These are phyloP conservation scores for Rugalucina vietnamica DNA, from an alignment of 2,888 invertebrate species.

Conservation along the genomic window DNA sequence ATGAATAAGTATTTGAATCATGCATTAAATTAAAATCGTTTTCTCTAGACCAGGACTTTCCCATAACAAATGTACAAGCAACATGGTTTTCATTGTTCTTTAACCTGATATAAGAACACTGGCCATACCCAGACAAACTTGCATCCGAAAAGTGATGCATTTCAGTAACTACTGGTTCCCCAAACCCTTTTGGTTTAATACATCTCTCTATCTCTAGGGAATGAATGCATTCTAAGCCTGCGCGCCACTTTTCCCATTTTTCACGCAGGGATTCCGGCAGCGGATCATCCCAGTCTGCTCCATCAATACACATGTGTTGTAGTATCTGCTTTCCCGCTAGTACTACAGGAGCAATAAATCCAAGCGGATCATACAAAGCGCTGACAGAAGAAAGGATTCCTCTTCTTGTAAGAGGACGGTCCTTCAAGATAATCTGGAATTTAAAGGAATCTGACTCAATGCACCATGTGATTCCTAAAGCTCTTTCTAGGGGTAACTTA, in stretches of 20 bases:
- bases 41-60: conserved; percentile 55
- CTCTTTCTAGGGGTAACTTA: not conserved
- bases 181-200: conserved; percentile 53
- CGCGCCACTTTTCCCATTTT: conserved; percentile 49
- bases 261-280: conserved; percentile 34
- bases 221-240: not conserved
- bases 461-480: not conserved
- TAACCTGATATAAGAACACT: conserved; percentile 57
- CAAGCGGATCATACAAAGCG: conserved; percentile 58
- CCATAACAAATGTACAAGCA: conserved; percentile 55
- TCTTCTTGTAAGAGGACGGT: conserved; percentile 41
- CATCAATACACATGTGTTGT: conserved; percentile 53
- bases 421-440: conserved; percentile 41
- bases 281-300: conserved; percentile 56
- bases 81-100: conserved; percentile 26
- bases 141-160: conserved; percentile 38
- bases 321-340: conserved; percentile 51
- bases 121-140: conserved; percentile 51
- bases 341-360: conserved; percentile 55
- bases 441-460: conserved; percentile 22
- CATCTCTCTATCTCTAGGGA: conserved; percentile 17
- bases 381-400: conserved; percentile 2
- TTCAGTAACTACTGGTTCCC: conserved; percentile 16
- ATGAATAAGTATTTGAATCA: too few relatives aligned
- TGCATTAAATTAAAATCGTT: too few relatives aligned